Percentiles rank a stretch among this genome's conserved stretches.
Evolutionary conservation across 2,888 invertebrate genomes (phyloP).

Genomic region (Hybos culiciformis): DNA sequence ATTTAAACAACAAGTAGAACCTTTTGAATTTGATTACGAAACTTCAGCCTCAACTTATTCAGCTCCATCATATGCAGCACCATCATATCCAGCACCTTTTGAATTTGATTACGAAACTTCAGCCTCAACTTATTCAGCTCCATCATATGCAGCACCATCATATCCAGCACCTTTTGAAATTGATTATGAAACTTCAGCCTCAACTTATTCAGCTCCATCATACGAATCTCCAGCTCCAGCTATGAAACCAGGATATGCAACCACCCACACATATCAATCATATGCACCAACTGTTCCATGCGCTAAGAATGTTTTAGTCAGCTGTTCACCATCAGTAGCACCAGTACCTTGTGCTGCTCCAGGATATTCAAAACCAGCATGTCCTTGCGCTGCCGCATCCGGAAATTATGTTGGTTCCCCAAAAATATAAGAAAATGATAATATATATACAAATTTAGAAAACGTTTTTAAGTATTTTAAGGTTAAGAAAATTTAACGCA

Average conservation of each 20-base stretch:
- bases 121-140: neutral
- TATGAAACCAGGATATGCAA: neutral
- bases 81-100: neutral
- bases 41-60: neutral
- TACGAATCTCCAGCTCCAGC: no score
- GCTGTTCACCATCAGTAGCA: neutral
- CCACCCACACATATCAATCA: neutral
- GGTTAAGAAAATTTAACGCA: no score
- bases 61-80: neutral
- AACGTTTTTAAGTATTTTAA: no score
- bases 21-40: neutral
- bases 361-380: neutral
- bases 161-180: neutral
- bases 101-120: no score
- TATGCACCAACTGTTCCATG: neutral
- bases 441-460: no score
- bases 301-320: neutral
- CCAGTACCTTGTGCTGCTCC: neutral
- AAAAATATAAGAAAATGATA: no score
- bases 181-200: no score
- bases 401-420: no score
- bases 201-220: neutral
- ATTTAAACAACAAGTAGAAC: no score
- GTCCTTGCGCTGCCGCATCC: no score
- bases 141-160: neutral